Conservation (phyloP, 2,113 vertebrate species). For the Ptychochromis oligacanthus region DNA sequence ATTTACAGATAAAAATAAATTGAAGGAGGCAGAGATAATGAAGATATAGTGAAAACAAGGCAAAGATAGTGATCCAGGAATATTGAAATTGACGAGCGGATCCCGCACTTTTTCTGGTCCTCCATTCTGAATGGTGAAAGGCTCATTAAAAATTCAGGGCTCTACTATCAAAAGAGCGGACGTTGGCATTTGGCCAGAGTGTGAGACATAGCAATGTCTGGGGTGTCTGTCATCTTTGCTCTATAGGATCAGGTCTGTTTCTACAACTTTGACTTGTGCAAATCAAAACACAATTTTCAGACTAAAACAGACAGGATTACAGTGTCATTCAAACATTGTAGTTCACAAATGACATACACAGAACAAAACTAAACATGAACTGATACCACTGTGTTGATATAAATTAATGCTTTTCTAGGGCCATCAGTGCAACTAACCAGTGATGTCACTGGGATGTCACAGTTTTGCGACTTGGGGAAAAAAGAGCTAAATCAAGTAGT, state of each 20-base stretch:
- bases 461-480: neutral
- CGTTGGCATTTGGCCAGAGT: slow-evolving; percentile 55
- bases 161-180: slow-evolving; percentile 62
- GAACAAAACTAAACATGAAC: neutral
- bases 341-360: neutral
- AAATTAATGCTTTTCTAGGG: neutral
- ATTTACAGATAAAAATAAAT: slow-evolving; percentile 61
- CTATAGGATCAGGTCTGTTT: neutral
- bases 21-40: slow-evolving; percentile 56
- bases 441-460: neutral
- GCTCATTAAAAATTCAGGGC: slow-evolving; percentile 77
- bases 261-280: neutral
- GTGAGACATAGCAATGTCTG: slow-evolving; percentile 45
- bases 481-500: neutral
- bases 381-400: neutral
- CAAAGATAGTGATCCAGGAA: slow-evolving; percentile 54
- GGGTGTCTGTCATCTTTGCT: slow-evolving; percentile 33
- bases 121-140: slow-evolving; percentile 48
- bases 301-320: neutral
- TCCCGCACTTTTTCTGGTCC: slow-evolving; percentile 32
- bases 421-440: no score
- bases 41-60: slow-evolving; percentile 61
- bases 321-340: slow-evolving; percentile 2
- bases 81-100: slow-evolving; percentile 62
- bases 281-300: neutral